Conservation (phyloP, 1,140 invertebrate species). For the Scaptomyza graminum region DNA sequence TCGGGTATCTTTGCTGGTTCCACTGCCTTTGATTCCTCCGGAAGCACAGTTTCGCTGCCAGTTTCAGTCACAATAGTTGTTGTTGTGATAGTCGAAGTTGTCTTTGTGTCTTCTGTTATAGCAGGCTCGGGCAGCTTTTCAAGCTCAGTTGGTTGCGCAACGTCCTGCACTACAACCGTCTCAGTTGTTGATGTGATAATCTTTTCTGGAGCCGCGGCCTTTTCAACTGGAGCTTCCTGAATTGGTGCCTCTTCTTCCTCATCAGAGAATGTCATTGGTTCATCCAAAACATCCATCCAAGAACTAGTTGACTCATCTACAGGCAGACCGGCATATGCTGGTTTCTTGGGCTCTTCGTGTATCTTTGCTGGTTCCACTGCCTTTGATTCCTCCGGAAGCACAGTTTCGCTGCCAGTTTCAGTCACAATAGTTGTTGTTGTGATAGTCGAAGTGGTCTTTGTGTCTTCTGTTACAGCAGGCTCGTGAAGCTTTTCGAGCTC, state of each 20-base stretch:
- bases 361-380: slow-evolving; percentile 27
- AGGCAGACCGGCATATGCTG: slow-evolving; percentile 82
- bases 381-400: not conserved
- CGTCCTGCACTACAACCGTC: slow-evolving; percentile 7
- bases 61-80: slow-evolving; percentile 16
- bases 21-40: not conserved
- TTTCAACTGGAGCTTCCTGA: not conserved
- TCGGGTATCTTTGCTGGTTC: slow-evolving; percentile 23
- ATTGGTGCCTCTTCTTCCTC: slow-evolving; percentile 67
- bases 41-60: slow-evolving; percentile 3
- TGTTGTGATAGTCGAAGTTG: slow-evolving; percentile 13
- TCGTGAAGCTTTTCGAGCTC: slow-evolving; percentile 8
- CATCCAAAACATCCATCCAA: slow-evolving; percentile 85
- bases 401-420: not conserved
- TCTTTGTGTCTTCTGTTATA: slow-evolving; percentile 15
- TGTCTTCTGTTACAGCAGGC: not conserved
- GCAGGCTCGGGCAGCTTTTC: slow-evolving; percentile 5
- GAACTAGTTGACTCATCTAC: slow-evolving; percentile 84
- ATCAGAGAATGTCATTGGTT: slow-evolving; percentile 83
- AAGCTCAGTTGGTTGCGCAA: slow-evolving; percentile 4
- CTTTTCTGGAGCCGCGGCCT: slow-evolving; percentile 6
- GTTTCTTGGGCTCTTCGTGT: slow-evolving; percentile 46
- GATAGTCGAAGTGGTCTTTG: not conserved
- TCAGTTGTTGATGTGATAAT: not conserved
- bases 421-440: slow-evolving; percentile 19